Percentiles rank a stretch among this genome's conserved stretches.
phyloP scores from a whole-genome alignment of 1,140 invertebrate genomes.

The Tyrophagus putrescentiae region DNA sequence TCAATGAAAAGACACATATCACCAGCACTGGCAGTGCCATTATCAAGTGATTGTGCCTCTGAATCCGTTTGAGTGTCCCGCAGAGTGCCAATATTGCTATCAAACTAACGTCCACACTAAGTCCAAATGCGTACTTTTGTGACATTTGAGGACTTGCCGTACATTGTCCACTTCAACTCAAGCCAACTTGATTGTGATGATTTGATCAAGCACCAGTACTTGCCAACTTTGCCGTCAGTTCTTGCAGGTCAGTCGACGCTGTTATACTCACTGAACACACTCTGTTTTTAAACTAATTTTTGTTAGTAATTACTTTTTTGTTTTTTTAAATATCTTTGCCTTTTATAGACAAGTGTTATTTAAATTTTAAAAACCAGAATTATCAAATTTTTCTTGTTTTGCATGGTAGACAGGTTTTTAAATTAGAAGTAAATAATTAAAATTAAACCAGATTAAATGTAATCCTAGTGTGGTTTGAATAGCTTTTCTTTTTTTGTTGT shows the following conservation, averaged over 20 bases:
- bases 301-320: neutral
- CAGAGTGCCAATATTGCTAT: too few relatives aligned
- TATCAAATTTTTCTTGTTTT: neutral
- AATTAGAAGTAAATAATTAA: too few relatives aligned
- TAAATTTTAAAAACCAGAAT: neutral
- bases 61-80: too few relatives aligned
- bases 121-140: neutral
- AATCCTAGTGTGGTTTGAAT: too few relatives aligned
- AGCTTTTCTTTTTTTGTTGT: too few relatives aligned
- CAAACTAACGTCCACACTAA: too few relatives aligned
- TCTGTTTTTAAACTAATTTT: neutral
- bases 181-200: conserved; percentile 19
- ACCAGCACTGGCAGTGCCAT: too few relatives aligned
- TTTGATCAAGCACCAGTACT: conserved; percentile 17
- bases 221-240: conserved; percentile 15
- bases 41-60: too few relatives aligned
- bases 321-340: neutral
- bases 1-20: too few relatives aligned
- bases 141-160: neutral
- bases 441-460: too few relatives aligned
- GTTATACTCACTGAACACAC: neutral
- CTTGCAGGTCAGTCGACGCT: conserved; percentile 8
- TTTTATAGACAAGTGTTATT: neutral
- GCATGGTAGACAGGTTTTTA: neutral
- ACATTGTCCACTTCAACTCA: neutral